A percentile compares a stretch with the other conserved stretches of the same genome.
Conservation (phyloP, 2,797 vertebrate species). For the Ibycter americanus region DNA sequence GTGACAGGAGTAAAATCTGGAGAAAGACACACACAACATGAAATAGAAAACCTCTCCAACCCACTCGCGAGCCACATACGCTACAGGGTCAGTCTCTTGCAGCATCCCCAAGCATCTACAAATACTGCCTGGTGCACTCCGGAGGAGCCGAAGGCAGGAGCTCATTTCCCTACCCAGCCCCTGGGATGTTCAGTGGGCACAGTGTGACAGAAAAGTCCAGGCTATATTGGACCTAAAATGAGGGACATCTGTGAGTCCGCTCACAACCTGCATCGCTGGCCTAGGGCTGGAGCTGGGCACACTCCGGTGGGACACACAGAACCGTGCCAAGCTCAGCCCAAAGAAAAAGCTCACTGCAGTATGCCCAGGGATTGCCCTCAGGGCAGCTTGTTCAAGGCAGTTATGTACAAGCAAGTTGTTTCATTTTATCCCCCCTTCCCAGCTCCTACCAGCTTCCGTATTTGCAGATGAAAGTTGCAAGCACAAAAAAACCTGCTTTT, state of each 20-base stretch:
- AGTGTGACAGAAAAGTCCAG: not conserved
- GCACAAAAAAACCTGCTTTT: not conserved
- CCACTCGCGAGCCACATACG: accelerated
- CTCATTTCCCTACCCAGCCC: accelerated
- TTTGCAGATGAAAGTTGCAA: not conserved
- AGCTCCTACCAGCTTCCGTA: not conserved
- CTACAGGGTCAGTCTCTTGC: not conserved
- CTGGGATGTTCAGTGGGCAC: not conserved
- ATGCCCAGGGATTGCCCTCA: accelerated
- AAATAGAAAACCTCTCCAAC: not conserved
- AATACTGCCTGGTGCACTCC: not conserved
- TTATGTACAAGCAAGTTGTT: not conserved
- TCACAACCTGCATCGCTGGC: not conserved
- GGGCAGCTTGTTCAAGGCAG: not conserved
- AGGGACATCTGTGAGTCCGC: not conserved
- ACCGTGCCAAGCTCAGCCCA: accelerated
- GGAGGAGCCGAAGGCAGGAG: not conserved
- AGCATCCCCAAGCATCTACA: not conserved
- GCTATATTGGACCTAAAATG: accelerated
- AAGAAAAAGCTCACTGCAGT: not conserved
- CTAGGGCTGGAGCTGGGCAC: not conserved
- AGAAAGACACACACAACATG: not conserved
- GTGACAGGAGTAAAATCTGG: conserved; percentile 57
- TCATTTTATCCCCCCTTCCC: not conserved
- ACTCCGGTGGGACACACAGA: accelerated